Base-by-base conservation (phyloP, 1,140 invertebrate genomes). In the Parasteatoda tepidariorum region DNA sequence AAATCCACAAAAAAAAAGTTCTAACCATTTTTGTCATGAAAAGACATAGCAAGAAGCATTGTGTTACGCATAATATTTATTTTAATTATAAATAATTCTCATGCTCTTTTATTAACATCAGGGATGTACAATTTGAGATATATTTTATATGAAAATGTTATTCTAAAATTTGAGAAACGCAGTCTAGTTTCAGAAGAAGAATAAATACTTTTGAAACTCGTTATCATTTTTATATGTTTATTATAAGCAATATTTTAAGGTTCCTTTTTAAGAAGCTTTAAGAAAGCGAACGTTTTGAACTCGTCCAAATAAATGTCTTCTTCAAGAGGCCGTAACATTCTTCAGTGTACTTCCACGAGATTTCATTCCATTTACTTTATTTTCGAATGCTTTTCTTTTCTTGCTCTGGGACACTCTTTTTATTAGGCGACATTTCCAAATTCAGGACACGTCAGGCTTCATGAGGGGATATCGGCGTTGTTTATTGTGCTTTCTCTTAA, bases 351-450 rank as follows among this genome's bases (percentile, higher is more conserved):
- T 79, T 79, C 76, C 76, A 34, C 62, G 76, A 79, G 75, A 79
- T 79, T 79, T 79, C 76, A 79, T 79, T 79, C 76, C 76, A 79
- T 79, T 79, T 79, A 79, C 76, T 79, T 79, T 79, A 62, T 34
- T 68, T 68, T 78, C 30, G 76, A 79, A 79, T 79, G 34, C 76
- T 79, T 79, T 79, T 79, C 76, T 79, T 79, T 79, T 78, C 30
- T 64, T 68, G 64, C 57, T 67, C 62, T 48, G 41, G 64, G 41
- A 54, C 55, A 74, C 28, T 74, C 57, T 48, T 38, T 79, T 79
- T 79, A 79, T 79, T 79, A 68, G 76, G 76, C 64, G 76, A 79
- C 76, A 79, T 79, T 79, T 79, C 76, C 64, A 79, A 79, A 79
- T 79, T 79, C 76, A 54, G 76, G 76, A 67, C 76, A 79, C 76